Conservation (phyloP, 2,113 vertebrate genomes). For the Pungitius pungitius region DNA sequence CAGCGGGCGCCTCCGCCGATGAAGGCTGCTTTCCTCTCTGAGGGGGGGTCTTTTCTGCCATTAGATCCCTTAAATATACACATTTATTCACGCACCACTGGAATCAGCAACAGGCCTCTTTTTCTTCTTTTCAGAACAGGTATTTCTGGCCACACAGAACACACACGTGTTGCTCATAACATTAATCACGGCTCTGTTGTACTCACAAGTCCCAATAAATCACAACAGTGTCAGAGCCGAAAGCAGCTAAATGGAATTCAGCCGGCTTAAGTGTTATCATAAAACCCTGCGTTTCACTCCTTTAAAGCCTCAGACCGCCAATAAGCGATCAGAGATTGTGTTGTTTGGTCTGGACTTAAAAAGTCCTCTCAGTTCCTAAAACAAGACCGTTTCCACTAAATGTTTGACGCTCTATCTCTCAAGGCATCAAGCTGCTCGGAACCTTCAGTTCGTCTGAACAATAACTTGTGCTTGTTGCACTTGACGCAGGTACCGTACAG, state of each 20-base stretch:
- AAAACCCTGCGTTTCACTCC: neutral
- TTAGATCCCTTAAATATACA: neutral
- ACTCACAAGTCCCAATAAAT: neutral
- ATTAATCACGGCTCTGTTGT: neutral
- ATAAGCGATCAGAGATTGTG: neutral
- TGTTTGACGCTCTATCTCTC: neutral
- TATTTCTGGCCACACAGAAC: neutral
- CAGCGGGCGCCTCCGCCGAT: no score
- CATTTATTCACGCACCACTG: neutral
- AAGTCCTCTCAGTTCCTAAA: neutral
- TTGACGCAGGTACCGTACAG: neutral
- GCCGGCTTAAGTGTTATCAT: neutral
- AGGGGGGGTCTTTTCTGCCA: neutral
- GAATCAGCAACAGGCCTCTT: neutral
- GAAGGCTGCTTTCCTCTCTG: no score
- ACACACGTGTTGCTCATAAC: neutral
- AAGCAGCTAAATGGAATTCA: constrained; percentile 7
- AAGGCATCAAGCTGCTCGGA: neutral
- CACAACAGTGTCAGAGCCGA: neutral
- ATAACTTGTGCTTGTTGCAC: neutral
- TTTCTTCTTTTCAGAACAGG: neutral
- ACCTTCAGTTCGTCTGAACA: neutral
- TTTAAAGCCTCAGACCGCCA: neutral
- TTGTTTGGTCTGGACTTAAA: neutral
- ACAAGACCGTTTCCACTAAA: neutral